Evolutionary conservation across 2,797 vertebrate species (phyloP).

Genomic region (Micrastur ruficollis): DNA sequence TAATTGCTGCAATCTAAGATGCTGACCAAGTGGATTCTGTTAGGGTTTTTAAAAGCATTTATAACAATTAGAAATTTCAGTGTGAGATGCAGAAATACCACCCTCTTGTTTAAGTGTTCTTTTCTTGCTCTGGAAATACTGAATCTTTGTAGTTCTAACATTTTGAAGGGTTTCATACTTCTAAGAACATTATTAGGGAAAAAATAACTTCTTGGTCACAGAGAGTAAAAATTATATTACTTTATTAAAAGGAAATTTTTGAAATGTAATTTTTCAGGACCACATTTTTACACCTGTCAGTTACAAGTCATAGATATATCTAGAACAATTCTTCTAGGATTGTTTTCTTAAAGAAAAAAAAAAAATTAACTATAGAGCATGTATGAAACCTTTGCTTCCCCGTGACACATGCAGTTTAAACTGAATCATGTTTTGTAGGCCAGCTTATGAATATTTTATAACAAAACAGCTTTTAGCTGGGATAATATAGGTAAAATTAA

Average conservation of each 20-base stretch:
- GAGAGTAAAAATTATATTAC: not conserved
- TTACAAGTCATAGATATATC: not conserved
- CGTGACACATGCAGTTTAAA: not conserved
- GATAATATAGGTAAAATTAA: not conserved
- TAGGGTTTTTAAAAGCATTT: not conserved
- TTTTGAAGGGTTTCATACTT: not conserved
- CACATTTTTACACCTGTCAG: not conserved
- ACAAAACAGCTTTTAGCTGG: not conserved
- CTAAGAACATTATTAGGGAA: not conserved
- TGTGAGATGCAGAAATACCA: not conserved
- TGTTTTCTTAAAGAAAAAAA: not conserved
- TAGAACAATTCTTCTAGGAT: not conserved
- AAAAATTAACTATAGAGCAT: not conserved
- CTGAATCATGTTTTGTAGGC: not conserved
- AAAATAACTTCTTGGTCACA: not conserved
- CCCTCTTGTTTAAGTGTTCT: not conserved
- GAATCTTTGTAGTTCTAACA: not conserved
- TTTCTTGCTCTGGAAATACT: not conserved
- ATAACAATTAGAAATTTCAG: not conserved
- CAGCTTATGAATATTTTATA: not conserved
- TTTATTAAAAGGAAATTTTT: not conserved
- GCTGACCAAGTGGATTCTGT: not conserved
- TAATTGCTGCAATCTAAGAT: not conserved
- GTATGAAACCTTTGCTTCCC: not conserved
- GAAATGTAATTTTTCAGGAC: not conserved